Evolutionary conservation across 2,797 vertebrate genomes (phyloP).

Genomic region (Epinephelus awoara): DNA sequence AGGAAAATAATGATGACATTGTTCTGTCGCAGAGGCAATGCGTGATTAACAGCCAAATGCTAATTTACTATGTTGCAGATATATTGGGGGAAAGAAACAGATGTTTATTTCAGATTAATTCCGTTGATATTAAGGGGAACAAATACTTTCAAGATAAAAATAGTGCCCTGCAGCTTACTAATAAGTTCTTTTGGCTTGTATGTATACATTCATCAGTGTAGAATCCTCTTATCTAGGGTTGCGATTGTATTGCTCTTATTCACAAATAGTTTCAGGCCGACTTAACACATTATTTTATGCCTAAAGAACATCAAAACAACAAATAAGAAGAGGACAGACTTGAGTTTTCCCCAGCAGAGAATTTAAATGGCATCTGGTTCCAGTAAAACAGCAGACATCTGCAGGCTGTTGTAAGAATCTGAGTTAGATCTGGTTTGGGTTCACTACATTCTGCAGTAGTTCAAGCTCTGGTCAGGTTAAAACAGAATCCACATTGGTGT

Average conservation of each 20-base stretch:
- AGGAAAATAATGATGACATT: conserved; percentile 34
- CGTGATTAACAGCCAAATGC: conserved; percentile 51
- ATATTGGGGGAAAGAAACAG: conserved; percentile 14
- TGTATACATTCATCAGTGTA: conserved; percentile 29
- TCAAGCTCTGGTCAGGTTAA: conserved; percentile 21
- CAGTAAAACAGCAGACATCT: conserved; percentile 17
- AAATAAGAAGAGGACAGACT: not conserved
- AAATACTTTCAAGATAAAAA: conserved; percentile 38
- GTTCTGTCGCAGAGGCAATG: conserved; percentile 33
- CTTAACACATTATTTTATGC: not conserved
- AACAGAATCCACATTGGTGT: not conserved
- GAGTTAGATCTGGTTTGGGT: conserved; percentile 14
- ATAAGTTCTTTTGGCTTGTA: conserved; percentile 19
- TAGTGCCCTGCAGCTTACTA: conserved; percentile 21
- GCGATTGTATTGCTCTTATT: conserved; percentile 4
- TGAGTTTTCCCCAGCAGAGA: not conserved
- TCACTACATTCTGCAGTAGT: conserved; percentile 14
- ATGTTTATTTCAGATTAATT: conserved; percentile 55
- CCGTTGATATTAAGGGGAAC: conserved; percentile 26
- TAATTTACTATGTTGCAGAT: conserved; percentile 40
- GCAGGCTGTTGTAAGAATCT: conserved; percentile 5
- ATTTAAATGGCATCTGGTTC: conserved; percentile 12
- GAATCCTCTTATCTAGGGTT: conserved; percentile 24
- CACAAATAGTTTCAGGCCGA: conserved; percentile 10
- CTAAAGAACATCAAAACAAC: not conserved